phyloP scores from a whole-genome alignment of 2,113 vertebrate genomes.

The Toxotes chatareus region DNA sequence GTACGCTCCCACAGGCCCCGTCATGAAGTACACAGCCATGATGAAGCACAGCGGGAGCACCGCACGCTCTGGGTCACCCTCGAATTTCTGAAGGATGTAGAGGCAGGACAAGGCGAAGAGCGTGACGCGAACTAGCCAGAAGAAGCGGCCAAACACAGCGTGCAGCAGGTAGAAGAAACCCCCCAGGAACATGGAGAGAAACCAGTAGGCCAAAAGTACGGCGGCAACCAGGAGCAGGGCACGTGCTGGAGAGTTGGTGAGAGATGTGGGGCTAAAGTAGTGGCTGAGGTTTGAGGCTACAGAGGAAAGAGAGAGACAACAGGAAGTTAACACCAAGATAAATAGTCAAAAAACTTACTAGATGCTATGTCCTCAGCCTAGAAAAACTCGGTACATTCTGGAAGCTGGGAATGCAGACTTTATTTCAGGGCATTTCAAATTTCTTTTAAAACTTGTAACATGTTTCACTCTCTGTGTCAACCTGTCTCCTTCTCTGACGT shows the following conservation, averaged over 20 bases:
- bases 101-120: slow-evolving; percentile 95
- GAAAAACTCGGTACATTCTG: too few relatives aligned
- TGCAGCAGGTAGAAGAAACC: slow-evolving; percentile 93
- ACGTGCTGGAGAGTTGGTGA: slow-evolving; percentile 83
- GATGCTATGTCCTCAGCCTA: too few relatives aligned
- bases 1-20: slow-evolving; percentile 92
- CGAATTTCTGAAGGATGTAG: slow-evolving; percentile 96
- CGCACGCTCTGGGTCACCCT: slow-evolving; percentile 92
- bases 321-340: neutral
- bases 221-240: slow-evolving; percentile 90
- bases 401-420: neutral
- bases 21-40: slow-evolving; percentile 96
- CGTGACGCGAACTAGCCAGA: slow-evolving; percentile 91
- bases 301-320: neutral
- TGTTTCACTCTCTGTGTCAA: neutral
- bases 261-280: slow-evolving; percentile 90
- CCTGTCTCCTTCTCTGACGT: neutral
- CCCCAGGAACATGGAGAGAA: slow-evolving; percentile 92
- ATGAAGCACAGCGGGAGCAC: slow-evolving; percentile 94
- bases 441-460: neutral
- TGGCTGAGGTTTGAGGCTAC: slow-evolving; percentile 93
- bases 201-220: slow-evolving; percentile 89
- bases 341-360: neutral
- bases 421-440: neutral
- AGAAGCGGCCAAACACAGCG: slow-evolving; percentile 91